phyloP scores from a whole-genome alignment of 35 echinoderm and acorn worm species.

The Apostichopus californicus region DNA sequence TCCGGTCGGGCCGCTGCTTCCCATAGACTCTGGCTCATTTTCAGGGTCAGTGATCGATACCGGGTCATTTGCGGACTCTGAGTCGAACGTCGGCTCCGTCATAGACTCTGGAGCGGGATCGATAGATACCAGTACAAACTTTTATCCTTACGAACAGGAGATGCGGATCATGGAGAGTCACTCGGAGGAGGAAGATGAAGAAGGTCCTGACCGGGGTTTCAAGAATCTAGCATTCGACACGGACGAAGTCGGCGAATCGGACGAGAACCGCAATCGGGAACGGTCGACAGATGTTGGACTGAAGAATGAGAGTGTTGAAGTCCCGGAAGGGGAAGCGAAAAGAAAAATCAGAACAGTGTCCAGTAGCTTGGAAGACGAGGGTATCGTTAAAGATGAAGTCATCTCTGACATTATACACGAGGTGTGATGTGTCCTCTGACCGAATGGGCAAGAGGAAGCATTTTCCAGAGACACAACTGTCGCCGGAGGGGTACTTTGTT shows the following conservation, averaged over 20 bases:
- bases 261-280: background rate
- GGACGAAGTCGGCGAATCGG: background rate
- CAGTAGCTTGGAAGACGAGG: background rate
- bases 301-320: background rate
- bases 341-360: background rate
- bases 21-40: background rate
- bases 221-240: background rate
- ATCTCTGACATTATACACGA: too few species aligned
- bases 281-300: too few species aligned
- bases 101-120: background rate
- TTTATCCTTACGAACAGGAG: background rate
- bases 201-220: background rate
- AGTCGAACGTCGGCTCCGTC: background rate
- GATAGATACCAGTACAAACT: constrained; percentile 1
- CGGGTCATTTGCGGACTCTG: background rate
- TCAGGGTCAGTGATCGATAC: background rate
- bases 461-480: too few species aligned
- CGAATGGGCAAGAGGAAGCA: too few species aligned
- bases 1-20: background rate
- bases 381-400: background rate
- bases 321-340: background rate
- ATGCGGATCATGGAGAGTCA: background rate
- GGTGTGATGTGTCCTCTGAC: too few species aligned
- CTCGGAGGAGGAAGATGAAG: background rate
- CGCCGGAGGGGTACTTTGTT: too few species aligned